Evolutionary conservation across 2,888 invertebrate species (phyloP), one percentile per base, ranked within the genome.

Genomic region (Anoplius nigerrimus): DNA sequence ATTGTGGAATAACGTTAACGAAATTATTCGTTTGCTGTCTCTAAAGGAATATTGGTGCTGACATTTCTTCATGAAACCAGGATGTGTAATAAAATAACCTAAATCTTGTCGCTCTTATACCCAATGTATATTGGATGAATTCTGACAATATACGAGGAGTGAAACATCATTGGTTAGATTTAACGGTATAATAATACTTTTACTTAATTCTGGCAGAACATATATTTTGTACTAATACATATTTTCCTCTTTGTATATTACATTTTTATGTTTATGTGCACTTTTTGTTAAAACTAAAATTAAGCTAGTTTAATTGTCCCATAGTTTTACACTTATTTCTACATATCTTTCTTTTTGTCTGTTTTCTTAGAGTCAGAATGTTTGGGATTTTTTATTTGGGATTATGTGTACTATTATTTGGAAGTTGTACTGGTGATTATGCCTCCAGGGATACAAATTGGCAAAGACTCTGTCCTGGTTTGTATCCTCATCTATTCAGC

Each of bases 401-500:
- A 61, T 66, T 86, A 13, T 83, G 72, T 18, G 54, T 84, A 67
- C 67, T 86, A 18, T 72, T 83, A 42, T 71, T 85, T 58, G 82
- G 80, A 34, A 73, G 67, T 51, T 85, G 86, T 21, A 70, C 76
- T 2, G 77, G 84, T 3, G 68, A 80, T 53, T 82, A 84, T 61
- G 70, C 79, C 0, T 78, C 82, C 85, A 2, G n/a, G 16, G 81
- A 84, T 4, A 69, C 66, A 48, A 80, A 83, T 52, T 78, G 81
- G 79, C 82, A 91, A 82, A 90, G 90, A 78, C 88, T 90, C 64
- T 92, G 92, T 77, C 91, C 92, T 0, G 90, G 90, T 75, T 83
- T 92, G 24, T 91, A 90, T 82, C 91, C 91, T 2, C 90, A 89
- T 81, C 90, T 91, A 81, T 92, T 92, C 75, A 88, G 90, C 24